Evolutionary conservation across 2,888 invertebrate species (phyloP), one percentile per base, ranked within the genome.

Genomic region (Tenthredo amoena): DNA sequence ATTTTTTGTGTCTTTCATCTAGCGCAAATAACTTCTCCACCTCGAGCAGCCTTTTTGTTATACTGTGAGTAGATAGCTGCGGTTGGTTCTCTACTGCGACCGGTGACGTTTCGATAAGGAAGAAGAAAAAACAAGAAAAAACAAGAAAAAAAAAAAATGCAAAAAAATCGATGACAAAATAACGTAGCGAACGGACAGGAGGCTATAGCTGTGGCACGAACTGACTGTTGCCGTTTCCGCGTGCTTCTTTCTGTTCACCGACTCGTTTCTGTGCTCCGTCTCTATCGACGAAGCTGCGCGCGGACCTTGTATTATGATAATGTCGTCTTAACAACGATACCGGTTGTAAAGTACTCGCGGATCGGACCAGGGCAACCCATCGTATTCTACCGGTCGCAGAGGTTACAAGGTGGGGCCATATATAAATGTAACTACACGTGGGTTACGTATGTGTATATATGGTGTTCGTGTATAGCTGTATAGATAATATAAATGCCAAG

Each of bases 171-270:
- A 89, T 89, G 91, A 90, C 90, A 92, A 92, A 92, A 92, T 91
- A 91, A 71, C 91, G 90, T 91, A 89, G 91, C 90, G 81, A 81
- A 40, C 58, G 62, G 37, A 34, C 43, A 77, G 12, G 58, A 68
- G 91, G 92, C 92, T 92, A 92, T 91, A 88, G 91, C 90, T 87
- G 88, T 90, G 88, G 91, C 92, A 93, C 91, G 92, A 93, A 92
- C 92, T 92, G 93, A 92, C 92, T 92, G 93, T 92, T 93, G 92
- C 90, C 89, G 91, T 92, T 93, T 93, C 93, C 92, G 93, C 92
- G 92, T 93, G 91, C 91, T 92, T 91, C 91, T 90, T 91, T 90
- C 90, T 90, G 89, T 47, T 65, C 83, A 71, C 68, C 68, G 83
- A 68, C 83, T 65, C 68, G 83, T 71, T 71, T 68, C 68, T 83